Evolutionary conservation across 37 sponge, comb jelly and placozoan genomes (phyloP).

Genomic region (Trichoplax adhaerens): DNA sequence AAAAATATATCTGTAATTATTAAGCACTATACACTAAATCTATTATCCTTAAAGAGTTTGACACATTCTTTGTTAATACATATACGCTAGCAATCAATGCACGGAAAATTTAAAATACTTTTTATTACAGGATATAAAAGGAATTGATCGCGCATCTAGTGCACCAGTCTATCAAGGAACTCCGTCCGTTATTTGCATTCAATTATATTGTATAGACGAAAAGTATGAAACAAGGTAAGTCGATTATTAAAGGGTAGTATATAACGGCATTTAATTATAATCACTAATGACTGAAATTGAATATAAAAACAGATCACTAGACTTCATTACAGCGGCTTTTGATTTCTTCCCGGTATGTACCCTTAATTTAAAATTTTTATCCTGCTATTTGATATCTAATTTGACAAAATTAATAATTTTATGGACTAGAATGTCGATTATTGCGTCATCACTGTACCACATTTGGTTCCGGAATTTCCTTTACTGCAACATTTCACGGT

Average conservation of each 20-base stretch:
- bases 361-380: conserved; percentile 1
- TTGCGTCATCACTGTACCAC: conserved; percentile 64
- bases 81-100: too few species aligned
- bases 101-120: too few species aligned
- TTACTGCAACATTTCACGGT: conserved; percentile 25
- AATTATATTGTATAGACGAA: conserved; percentile 86
- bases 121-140: too few species aligned
- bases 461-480: conserved; percentile 60
- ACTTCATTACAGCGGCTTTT: conserved; percentile 67
- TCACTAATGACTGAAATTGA: too few species aligned
- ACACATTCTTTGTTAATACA: too few species aligned
- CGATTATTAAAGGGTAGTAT: neutral
- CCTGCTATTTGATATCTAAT: neutral
- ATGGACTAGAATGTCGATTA: conserved; percentile 58
- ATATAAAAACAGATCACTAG: conserved; percentile 31
- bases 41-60: too few species aligned
- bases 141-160: too few species aligned
- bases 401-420: neutral
- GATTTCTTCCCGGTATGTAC: conserved; percentile 65
- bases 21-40: too few species aligned
- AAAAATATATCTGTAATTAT: too few species aligned
- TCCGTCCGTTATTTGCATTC: conserved; percentile 53
- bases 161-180: conserved; percentile 4
- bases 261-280: too few species aligned
- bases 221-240: conserved; percentile 71